Conservation (phyloP, 2,113 vertebrate species). For the Eleginops maclovinus region DNA sequence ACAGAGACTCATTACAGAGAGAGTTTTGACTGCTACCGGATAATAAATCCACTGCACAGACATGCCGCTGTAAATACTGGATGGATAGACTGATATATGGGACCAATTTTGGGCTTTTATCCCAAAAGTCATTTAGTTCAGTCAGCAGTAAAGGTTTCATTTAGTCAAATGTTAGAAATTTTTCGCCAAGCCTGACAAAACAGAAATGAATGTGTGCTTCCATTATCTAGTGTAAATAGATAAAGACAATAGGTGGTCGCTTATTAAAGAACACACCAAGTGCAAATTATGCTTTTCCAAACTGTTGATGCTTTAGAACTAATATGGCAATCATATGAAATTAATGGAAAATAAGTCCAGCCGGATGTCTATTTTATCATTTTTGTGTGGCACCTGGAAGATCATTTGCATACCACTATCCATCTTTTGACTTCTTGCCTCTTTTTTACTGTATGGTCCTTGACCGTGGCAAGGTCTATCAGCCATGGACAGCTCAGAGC, state of each 20-base stretch:
- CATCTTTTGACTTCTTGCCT: no score
- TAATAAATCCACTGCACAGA: constrained; percentile 42
- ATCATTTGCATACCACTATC: no score
- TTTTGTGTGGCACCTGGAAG: no score
- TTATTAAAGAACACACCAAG: neutral
- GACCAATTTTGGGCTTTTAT: constrained; percentile 4
- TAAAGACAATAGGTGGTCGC: neutral
- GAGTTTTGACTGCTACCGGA: constrained; percentile 60
- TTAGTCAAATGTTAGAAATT: constrained; percentile 2
- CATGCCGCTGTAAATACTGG: constrained; percentile 33
- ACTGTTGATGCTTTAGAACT: neutral
- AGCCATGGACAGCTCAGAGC: no score
- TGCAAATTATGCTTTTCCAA: neutral
- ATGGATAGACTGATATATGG: neutral
- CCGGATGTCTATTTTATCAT: no score
- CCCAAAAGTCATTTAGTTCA: neutral
- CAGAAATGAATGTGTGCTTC: neutral
- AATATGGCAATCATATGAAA: neutral
- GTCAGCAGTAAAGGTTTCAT: constrained; percentile 4
- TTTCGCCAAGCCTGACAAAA: neutral
- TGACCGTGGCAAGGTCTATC: no score
- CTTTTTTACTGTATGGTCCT: no score
- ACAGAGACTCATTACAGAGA: constrained; percentile 61
- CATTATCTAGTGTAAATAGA: neutral
- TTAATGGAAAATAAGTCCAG: no score